Evolutionary conservation across 2,888 invertebrate species (phyloP).

Genomic region (Metacarcinus magister): DNA sequence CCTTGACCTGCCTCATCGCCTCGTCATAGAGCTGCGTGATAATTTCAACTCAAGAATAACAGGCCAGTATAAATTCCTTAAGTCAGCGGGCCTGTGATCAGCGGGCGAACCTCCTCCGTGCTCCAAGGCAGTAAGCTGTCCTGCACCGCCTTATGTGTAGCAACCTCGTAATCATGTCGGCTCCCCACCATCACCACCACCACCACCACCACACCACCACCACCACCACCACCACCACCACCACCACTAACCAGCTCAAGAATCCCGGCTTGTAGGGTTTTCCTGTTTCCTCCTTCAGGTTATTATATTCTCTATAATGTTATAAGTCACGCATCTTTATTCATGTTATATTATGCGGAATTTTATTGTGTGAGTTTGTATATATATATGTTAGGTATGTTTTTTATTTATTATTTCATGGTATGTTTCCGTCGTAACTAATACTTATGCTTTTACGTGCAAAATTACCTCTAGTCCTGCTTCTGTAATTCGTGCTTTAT

Average conservation of each 20-base stretch:
- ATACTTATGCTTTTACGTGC: not conserved
- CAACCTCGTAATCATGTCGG: not conserved
- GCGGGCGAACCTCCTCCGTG: not conserved
- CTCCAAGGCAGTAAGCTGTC: conserved; percentile 6
- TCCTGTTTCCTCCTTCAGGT: not conserved
- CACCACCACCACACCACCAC: not conserved
- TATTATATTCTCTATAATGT: not conserved
- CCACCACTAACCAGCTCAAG: not conserved
- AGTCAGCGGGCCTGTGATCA: conserved; percentile 49
- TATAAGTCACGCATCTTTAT: too few species aligned
- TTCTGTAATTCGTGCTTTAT: not conserved
- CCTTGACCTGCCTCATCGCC: conserved; percentile 2
- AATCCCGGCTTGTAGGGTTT: not conserved
- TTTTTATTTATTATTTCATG: not conserved
- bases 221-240: not conserved
- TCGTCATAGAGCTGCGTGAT: conserved; percentile 29
- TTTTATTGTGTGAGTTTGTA: too few species aligned
- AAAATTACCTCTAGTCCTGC: not conserved
- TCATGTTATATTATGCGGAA: too few species aligned
- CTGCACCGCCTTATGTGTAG: conserved; percentile 18
- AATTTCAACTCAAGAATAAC: conserved; percentile 40
- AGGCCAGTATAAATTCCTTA: conserved; percentile 16
- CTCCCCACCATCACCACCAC: not conserved
- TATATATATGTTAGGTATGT: not conserved
- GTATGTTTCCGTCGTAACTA: not conserved